phyloP scores from a whole-genome alignment of 2,113 vertebrate species.

The Tamias sibiricus region DNA sequence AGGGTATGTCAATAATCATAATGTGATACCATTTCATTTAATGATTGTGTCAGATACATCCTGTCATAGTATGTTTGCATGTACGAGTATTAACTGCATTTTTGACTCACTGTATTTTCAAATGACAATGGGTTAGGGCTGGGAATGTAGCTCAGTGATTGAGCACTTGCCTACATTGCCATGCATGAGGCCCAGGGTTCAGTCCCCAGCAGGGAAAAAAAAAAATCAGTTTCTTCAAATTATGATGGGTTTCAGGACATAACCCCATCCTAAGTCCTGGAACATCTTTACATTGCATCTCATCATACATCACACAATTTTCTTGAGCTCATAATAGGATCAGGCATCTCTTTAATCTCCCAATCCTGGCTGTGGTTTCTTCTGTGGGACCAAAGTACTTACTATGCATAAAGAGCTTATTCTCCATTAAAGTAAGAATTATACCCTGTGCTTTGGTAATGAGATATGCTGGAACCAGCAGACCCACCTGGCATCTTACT shows the following conservation, averaged over 20 bases:
- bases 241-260: background rate
- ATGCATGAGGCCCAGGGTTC: too few species aligned
- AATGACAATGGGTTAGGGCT: background rate
- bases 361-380: background rate
- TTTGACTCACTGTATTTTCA: background rate
- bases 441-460: background rate
- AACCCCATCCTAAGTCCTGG: background rate
- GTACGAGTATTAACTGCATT: background rate
- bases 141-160: too few species aligned
- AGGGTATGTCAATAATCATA: background rate
- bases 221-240: too few species aligned
- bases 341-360: background rate
- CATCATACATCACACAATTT: background rate
- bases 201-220: too few species aligned
- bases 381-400: background rate
- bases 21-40: background rate
- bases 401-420: background rate
- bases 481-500: constrained; percentile 1
- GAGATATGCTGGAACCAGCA: background rate
- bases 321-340: background rate
- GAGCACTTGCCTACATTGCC: too few species aligned
- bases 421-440: constrained; percentile 41
- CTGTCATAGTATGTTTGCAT: too few species aligned
- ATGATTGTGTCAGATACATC: background rate
- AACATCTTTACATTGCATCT: background rate